Percentiles rank a stretch among this genome's conserved stretches.
Conservation (phyloP, 2,888 invertebrate species). For the Drosophila infuscata region DNA sequence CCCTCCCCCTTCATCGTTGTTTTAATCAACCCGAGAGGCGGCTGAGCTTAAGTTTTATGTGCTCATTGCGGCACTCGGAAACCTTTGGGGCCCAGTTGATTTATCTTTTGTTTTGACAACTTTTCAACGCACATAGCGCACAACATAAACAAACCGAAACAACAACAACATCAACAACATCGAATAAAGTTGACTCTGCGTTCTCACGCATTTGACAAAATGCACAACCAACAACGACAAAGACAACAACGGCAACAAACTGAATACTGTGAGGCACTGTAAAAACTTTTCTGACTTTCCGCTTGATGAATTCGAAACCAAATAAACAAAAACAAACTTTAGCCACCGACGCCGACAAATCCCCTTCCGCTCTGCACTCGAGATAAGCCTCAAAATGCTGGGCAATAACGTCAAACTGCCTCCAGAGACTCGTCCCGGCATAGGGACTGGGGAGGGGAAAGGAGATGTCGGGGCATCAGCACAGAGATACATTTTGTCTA, state of each 20-base stretch:
- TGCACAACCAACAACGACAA: constrained; percentile 23
- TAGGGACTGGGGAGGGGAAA: background rate
- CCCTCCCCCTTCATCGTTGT: background rate
- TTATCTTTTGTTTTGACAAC: constrained; percentile 79
- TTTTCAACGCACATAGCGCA: constrained; percentile 52
- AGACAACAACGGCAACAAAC: constrained; percentile 27
- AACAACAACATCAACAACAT: constrained; percentile 40
- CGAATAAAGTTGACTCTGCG: constrained; percentile 56
- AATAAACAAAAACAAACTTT: constrained; percentile 70
- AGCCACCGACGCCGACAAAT: background rate
- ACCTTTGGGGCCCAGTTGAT: constrained; percentile 59
- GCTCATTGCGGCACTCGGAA: constrained; percentile 14
- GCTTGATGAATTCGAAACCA: constrained; percentile 77
- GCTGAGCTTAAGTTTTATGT: constrained; percentile 22
- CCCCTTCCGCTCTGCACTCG: constrained; percentile 8
- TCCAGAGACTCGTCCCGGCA: constrained; percentile 40
- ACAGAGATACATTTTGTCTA: constrained; percentile 36
- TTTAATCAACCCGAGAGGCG: constrained; percentile 3
- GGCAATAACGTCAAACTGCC: constrained; percentile 67
- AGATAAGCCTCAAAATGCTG: constrained; percentile 55
- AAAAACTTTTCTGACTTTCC: constrained; percentile 70
- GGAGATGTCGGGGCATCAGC: background rate
- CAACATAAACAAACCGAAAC: constrained; percentile 41
- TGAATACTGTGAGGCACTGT: constrained; percentile 26
- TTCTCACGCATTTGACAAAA: constrained; percentile 73